These are phyloP conservation scores for Amiota mariae DNA, from an alignment of 2,888 invertebrate genomes.

Conservation along the genomic window DNA sequence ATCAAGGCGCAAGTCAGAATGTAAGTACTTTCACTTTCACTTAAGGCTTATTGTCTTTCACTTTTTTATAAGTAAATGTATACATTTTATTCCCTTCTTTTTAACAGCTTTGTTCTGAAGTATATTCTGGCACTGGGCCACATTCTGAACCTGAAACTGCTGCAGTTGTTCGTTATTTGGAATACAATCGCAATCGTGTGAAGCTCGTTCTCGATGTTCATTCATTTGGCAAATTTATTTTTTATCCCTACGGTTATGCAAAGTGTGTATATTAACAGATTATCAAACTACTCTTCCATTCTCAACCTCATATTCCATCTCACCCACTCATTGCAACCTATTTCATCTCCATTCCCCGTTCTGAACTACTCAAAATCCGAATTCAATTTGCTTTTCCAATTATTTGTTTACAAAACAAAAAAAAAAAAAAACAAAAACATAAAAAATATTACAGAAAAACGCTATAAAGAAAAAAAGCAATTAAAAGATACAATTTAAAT, in stretches of 20 bases:
- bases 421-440: conserved; percentile 15
- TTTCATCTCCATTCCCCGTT: neutral
- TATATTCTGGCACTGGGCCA: conserved; percentile 69
- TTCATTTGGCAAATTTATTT: conserved; percentile 73
- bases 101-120: conserved; percentile 71
- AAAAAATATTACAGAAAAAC: too few relatives aligned
- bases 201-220: conserved; percentile 73
- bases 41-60: conserved; percentile 40
- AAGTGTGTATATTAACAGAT: conserved; percentile 56
- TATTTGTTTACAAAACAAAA: conserved; percentile 52
- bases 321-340: too few relatives aligned
- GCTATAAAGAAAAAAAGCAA: conserved; percentile 51
- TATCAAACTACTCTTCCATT: neutral
- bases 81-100: neutral
- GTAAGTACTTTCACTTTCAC: conserved; percentile 55
- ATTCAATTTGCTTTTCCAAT: conserved; percentile 67
- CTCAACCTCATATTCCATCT: too few relatives aligned
- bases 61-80: neutral
- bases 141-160: conserved; percentile 72
- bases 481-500: conserved; percentile 50
- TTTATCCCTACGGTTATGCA: conserved; percentile 73
- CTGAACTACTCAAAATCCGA: conserved; percentile 21
- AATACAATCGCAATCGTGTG: conserved; percentile 69
- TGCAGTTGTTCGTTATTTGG: conserved; percentile 68
- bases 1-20: conserved; percentile 75